A percentile compares a stretch with the other conserved stretches of the same genome.
Evolutionary conservation across 1,140 invertebrate species (phyloP).

Genomic region (Parapsyche elsis): DNA sequence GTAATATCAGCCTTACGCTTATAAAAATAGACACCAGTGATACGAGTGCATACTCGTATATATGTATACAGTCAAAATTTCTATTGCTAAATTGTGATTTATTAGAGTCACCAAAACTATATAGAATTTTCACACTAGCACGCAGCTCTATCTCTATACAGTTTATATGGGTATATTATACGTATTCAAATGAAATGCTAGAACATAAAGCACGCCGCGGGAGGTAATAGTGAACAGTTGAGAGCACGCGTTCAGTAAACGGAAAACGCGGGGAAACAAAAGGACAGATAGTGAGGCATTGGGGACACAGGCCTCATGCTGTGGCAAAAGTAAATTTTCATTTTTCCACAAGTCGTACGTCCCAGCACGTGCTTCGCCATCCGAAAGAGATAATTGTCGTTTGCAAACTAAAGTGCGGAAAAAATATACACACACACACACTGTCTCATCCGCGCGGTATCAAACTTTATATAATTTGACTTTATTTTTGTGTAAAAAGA

Average conservation of each 20-base stretch:
- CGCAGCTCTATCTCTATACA: background rate
- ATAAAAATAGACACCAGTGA: no score
- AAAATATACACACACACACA: no score
- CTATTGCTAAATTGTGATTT: no score
- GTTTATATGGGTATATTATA: no score
- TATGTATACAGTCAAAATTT: no score
- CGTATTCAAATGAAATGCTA: background rate
- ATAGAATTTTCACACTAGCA: background rate
- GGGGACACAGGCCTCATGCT: constrained; percentile 2
- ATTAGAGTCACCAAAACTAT: no score
- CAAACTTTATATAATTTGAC: no score
- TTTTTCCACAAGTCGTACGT: background rate
- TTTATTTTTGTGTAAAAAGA: no score
- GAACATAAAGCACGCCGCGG: constrained; percentile 29
- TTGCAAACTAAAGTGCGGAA: background rate
- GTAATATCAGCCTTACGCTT: no score
- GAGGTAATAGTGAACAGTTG: constrained; percentile 32
- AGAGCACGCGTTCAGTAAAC: constrained; percentile 18
- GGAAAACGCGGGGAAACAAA: constrained; percentile 24
- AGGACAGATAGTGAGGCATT: constrained; percentile 15
- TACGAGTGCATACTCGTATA: no score
- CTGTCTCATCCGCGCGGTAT: no score
- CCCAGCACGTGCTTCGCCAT: background rate
- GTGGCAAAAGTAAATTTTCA: constrained; percentile 18
- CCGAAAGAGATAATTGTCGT: constrained; percentile 12